Base-by-base conservation (phyloP, 2,888 invertebrate species). In the Latrodectus elegans region DNA sequence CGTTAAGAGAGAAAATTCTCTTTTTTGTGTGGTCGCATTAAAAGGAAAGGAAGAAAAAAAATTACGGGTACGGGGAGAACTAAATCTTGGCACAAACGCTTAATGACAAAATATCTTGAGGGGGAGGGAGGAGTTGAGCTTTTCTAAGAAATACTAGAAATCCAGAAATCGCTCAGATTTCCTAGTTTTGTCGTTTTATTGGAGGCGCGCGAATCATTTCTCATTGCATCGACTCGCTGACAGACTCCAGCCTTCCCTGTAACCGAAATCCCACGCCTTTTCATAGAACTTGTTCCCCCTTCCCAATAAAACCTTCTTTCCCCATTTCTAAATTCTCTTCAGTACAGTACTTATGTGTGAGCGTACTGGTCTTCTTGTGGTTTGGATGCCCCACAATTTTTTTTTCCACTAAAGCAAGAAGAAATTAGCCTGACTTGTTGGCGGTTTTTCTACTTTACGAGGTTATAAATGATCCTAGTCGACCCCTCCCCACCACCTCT, bases 381-480 rank as follows among this genome's bases (percentile, higher is more conserved):
- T 64, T 76, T 76, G 26, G 38, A 17, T 49, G 15, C 60, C 26
- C 70, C n/a, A n/a, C 49, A 72, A 53, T 64, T 73, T 80, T 26
- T 14, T 38, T 26, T 52, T 64, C n/a, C 75, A 15, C 64, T 1
- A 9, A 26, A 60, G 65, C 74, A 85, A 78, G 67, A 87, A 76
- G 77, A 82, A 87, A 87, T 87, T 87, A 87, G 86, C 76, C 73
- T 76, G 86, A 87, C 86, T 87, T 87, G 86, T 87, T 87, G 86
- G 85, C 75, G 85, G 79, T 80, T 68, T 49, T 73, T 65, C 77
- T 75, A 60, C 76, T 76, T 77, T 14, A 70, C 51, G 65, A 12
- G 81, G 81, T 87, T 77, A 87, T 87, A 87, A 87, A 87, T 87
- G 86, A 87, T 87, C 51, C 49, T n/a, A 15, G 49, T 10, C 71